phyloP scores from a whole-genome alignment of 2,797 vertebrate species.

The Buceros bicornis region DNA sequence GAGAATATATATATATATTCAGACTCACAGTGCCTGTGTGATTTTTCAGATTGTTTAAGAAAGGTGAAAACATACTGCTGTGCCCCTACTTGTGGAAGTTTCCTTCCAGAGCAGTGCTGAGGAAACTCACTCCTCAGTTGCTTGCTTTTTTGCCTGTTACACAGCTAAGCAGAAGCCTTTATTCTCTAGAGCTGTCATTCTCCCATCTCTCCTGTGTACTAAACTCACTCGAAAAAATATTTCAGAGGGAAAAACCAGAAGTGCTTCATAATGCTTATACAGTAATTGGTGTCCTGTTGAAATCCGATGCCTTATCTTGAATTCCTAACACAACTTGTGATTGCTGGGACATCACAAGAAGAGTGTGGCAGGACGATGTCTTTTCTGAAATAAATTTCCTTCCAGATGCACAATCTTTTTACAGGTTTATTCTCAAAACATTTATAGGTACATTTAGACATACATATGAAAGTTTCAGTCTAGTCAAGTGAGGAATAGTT shows the following conservation, averaged over 20 bases:
- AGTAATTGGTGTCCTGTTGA: constrained; percentile 39
- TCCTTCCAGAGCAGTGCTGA: background rate
- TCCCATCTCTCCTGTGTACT: background rate
- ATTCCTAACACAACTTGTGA: background rate
- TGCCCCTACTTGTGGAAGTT: background rate
- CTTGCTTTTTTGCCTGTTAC: background rate
- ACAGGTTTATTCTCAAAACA: background rate
- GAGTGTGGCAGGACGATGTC: background rate
- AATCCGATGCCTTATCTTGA: background rate
- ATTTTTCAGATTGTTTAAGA: background rate
- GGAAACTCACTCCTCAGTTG: background rate
- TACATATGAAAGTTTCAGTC: background rate
- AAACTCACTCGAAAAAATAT: background rate
- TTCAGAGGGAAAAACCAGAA: constrained; percentile 7
- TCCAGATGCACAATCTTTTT: background rate
- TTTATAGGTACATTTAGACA: background rate
- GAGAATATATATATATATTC: background rate
- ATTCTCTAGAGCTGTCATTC: constrained; percentile 22
- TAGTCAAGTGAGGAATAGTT: background rate
- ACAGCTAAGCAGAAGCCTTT: constrained; percentile 1
- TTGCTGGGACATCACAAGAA: background rate
- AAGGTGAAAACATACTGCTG: background rate
- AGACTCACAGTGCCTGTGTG: background rate
- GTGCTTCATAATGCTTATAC: background rate
- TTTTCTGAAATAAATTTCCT: background rate